These are phyloP conservation scores for Gallinago nigripennis DNA, from an alignment of 2,797 vertebrate genomes.

Conservation along the genomic window DNA sequence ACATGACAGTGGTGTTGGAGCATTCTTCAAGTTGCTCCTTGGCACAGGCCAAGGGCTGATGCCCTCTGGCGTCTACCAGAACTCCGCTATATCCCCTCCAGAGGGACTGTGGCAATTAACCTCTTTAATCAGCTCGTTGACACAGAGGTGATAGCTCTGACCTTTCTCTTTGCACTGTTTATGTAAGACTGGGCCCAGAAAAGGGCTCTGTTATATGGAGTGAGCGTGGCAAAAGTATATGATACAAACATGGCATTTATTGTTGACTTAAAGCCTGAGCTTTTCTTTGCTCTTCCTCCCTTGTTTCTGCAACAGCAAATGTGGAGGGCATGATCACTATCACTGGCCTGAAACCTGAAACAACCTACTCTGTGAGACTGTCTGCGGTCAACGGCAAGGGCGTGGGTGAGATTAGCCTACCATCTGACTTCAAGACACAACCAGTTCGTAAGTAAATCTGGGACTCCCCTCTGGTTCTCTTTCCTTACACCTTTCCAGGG, in stretches of 20 bases:
- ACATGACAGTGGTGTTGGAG: background rate
- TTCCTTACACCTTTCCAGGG: background rate
- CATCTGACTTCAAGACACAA: slow-evolving; percentile 88
- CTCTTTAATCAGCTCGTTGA: background rate
- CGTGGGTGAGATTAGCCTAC: slow-evolving; percentile 86
- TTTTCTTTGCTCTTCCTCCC: background rate
- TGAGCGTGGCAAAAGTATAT: fast-evolving
- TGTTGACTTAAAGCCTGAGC: background rate
- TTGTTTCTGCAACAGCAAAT: slow-evolving; percentile 73
- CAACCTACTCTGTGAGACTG: slow-evolving; percentile 87
- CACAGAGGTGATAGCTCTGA: background rate
- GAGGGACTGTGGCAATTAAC: background rate
- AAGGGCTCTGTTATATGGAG: background rate
- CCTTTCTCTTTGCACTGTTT: background rate
- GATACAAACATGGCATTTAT: background rate
- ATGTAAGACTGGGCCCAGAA: background rate
- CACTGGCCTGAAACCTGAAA: slow-evolving; percentile 89
- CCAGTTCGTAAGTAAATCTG: slow-evolving; percentile 92
- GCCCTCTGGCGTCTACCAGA: background rate
- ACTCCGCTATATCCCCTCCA: background rate
- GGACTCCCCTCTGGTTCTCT: background rate
- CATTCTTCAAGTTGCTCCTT: background rate
- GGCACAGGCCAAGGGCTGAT: background rate
- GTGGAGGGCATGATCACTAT: slow-evolving; percentile 83
- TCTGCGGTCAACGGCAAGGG: slow-evolving; percentile 96